These are phyloP conservation scores for Dolichotis patagonum DNA, from an alignment of 2,113 vertebrate genomes.

Conservation along the genomic window DNA sequence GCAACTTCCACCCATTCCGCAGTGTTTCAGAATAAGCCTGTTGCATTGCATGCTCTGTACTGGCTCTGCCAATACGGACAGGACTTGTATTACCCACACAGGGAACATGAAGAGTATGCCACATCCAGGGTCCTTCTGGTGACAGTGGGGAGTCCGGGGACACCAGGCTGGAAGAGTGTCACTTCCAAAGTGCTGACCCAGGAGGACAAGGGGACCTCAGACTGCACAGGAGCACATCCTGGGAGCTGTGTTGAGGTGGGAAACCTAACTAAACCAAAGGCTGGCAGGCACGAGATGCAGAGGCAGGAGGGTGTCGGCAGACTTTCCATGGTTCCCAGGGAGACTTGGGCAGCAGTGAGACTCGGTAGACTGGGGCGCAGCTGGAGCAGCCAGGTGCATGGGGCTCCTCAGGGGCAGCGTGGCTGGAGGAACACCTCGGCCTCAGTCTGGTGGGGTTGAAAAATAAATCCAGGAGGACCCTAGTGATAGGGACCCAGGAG, in stretches of 20 bases:
- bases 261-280: neutral
- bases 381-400: fast-evolving
- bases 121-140: neutral
- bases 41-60: no score
- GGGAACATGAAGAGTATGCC: neutral
- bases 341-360: neutral
- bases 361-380: no score
- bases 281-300: neutral
- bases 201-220: neutral
- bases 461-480: neutral
- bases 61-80: neutral
- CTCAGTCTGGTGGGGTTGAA: neutral
- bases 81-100: fast-evolving
- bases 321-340: neutral
- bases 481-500: neutral
- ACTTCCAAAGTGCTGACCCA: neutral
- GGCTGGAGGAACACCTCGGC: neutral
- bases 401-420: neutral
- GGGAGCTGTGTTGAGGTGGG: neutral
- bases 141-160: no score
- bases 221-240: neutral
- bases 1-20: neutral
- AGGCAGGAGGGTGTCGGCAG: fast-evolving
- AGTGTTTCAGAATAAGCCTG: no score
- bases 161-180: no score